These are phyloP conservation scores for Hepsetus odoe DNA, from an alignment of 2,113 vertebrate species.

Conservation along the genomic window DNA sequence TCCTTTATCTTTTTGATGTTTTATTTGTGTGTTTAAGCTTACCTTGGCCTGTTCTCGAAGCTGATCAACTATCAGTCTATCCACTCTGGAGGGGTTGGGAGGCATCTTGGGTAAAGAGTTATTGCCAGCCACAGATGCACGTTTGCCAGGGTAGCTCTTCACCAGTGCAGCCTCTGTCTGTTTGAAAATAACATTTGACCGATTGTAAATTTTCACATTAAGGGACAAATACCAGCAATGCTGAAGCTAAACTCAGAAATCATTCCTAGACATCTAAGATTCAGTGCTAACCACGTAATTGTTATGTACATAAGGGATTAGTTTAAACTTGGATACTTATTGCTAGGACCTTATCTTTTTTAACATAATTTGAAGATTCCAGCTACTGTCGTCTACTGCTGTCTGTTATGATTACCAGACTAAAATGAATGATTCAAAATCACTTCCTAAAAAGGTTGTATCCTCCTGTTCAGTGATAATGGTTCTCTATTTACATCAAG, in stretches of 20 bases:
- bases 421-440: no score
- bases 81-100: constrained; percentile 67
- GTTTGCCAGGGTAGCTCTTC: constrained; percentile 63
- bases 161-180: constrained; percentile 70
- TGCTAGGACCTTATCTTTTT: no score
- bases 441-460: no score
- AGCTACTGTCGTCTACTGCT: no score
- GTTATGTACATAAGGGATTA: not conserved
- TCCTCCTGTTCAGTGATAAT: no score
- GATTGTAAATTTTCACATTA: not conserved
- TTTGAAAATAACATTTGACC: constrained; percentile 30
- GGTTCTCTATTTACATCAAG: no score
- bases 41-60: constrained; percentile 73
- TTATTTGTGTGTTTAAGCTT: constrained; percentile 31
- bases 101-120: constrained; percentile 62
- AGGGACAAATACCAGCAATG: not conserved
- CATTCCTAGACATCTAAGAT: not conserved
- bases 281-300: not conserved
- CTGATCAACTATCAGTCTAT: constrained; percentile 72
- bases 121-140: constrained; percentile 49
- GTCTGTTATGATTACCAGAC: no score
- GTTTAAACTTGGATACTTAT: not conserved
- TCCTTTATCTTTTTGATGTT: not conserved
- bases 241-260: not conserved
- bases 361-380: no score